phyloP scores from a whole-genome alignment of 2,113 vertebrate species.

The Caranx ignobilis region DNA sequence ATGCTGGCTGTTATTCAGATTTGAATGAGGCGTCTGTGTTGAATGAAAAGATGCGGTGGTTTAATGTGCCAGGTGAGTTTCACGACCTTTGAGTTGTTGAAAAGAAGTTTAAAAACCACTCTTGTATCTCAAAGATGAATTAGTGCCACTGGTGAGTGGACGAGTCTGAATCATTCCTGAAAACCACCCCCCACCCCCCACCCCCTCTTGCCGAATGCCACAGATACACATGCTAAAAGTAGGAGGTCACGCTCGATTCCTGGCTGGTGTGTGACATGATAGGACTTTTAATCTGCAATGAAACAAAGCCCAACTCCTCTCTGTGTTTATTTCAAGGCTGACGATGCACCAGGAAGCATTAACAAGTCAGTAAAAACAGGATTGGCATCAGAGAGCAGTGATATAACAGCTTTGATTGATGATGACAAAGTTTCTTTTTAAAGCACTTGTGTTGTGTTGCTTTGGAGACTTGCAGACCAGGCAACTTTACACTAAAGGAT shows the following conservation, averaged over 20 bases:
- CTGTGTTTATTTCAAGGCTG: constrained; percentile 32
- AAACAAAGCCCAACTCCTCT: constrained; percentile 41
- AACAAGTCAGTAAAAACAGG: constrained; percentile 28
- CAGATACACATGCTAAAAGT: constrained; percentile 8
- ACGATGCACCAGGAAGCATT: constrained; percentile 6
- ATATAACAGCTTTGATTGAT: constrained; percentile 31
- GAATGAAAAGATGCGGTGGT: constrained; percentile 28
- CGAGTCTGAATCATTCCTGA: background rate
- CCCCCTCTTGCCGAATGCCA: background rate
- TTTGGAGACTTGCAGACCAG: constrained; percentile 1
- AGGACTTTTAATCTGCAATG: constrained; percentile 38
- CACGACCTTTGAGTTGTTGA: constrained; percentile 20
- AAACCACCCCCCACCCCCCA: background rate
- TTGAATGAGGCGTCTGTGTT: constrained; percentile 15
- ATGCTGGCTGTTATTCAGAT: background rate
- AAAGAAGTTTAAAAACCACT: constrained; percentile 20
- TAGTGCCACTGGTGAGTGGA: background rate
- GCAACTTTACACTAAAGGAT: constrained; percentile 10
- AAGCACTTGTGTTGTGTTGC: constrained; percentile 15
- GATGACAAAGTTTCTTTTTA: constrained; percentile 31
- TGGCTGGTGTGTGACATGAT: background rate
- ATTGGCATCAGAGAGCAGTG: constrained; percentile 23
- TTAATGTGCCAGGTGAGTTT: constrained; percentile 42
- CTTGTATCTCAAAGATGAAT: background rate
- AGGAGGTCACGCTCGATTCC: constrained; percentile 11